These are phyloP conservation scores for Homalodisca vitripennis DNA, from an alignment of 1,140 invertebrate species.

Conservation along the genomic window DNA sequence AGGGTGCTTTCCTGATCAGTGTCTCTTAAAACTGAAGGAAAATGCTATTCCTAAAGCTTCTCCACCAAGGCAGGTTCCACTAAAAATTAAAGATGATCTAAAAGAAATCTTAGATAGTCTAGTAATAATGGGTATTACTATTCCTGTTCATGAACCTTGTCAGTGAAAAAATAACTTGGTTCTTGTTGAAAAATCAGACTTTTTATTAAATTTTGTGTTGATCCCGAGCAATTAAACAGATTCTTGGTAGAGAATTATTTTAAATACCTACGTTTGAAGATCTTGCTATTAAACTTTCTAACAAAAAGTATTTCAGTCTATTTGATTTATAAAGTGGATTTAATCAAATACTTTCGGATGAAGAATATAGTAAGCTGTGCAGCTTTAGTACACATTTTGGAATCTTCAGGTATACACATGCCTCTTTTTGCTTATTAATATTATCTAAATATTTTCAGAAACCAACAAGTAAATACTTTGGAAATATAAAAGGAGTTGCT, in stretches of 20 bases:
- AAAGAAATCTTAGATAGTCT: background rate
- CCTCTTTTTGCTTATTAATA: too few species aligned
- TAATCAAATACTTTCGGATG: background rate
- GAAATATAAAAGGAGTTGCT: too few species aligned
- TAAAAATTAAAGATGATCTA: background rate
- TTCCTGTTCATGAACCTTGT: background rate
- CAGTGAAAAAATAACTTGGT: background rate
- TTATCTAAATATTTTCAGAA: too few species aligned
- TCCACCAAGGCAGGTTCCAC: background rate
- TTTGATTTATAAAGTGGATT: background rate
- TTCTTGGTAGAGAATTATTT: background rate
- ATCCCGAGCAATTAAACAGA: background rate
- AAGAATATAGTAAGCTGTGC: background rate
- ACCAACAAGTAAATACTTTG: too few species aligned
- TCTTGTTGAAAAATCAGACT: background rate
- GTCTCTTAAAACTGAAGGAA: background rate
- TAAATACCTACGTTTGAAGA: background rate
- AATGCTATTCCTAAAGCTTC: background rate
- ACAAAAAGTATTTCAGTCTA: background rate
- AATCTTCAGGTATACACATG: background rate
- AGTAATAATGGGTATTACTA: background rate
- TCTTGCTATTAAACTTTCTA: background rate
- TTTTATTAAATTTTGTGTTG: background rate
- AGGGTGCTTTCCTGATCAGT: background rate
- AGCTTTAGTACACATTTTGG: too few species aligned